phyloP scores from a whole-genome alignment of 2,888 invertebrate genomes.

The Scaptomyza flava region DNA sequence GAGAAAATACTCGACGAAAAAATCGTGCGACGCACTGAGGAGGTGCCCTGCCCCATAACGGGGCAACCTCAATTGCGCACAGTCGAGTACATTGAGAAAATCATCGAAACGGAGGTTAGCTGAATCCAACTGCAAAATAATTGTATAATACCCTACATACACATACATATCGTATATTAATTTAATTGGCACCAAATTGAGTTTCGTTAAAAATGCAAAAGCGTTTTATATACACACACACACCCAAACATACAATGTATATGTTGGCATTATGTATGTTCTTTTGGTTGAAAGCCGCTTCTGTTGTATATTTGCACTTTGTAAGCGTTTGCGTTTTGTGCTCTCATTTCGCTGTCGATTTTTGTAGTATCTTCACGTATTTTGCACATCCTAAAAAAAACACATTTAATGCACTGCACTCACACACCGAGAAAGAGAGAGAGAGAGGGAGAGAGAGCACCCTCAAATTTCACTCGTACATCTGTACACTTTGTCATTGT shows the following conservation, averaged over 20 bases:
- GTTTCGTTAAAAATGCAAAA: conserved; percentile 60
- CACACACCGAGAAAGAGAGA: conserved; percentile 7
- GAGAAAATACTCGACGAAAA: conserved; percentile 95
- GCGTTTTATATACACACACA: conserved; percentile 32
- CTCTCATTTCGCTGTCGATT: conserved; percentile 37
- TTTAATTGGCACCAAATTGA: conserved; percentile 65
- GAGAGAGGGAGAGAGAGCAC: conserved; percentile 16
- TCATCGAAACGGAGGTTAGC: conserved; percentile 97
- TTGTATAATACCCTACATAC: conserved; percentile 22
- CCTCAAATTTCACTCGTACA: conserved; percentile 28
- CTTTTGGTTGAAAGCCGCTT: conserved; percentile 53
- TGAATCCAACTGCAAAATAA: conserved; percentile 41
- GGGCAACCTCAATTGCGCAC: conserved; percentile 95
- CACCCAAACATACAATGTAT: conserved; percentile 8
- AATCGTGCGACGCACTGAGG: conserved; percentile 93
- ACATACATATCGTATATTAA: conserved; percentile 15
- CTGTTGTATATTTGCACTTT: conserved; percentile 37
- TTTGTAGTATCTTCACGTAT: conserved; percentile 42
- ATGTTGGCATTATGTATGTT: not conserved
- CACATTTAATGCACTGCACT: conserved; percentile 56
- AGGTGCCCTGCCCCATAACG: conserved; percentile 93
- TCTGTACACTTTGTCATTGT: conserved; percentile 48
- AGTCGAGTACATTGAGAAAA: conserved; percentile 97
- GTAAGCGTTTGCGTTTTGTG: conserved; percentile 37
- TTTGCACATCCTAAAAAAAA: conserved; percentile 54